Percentiles rank a stretch among this genome's conserved stretches.
phyloP scores from a whole-genome alignment of 2,113 vertebrate genomes.

The Zapus hudsonius region DNA sequence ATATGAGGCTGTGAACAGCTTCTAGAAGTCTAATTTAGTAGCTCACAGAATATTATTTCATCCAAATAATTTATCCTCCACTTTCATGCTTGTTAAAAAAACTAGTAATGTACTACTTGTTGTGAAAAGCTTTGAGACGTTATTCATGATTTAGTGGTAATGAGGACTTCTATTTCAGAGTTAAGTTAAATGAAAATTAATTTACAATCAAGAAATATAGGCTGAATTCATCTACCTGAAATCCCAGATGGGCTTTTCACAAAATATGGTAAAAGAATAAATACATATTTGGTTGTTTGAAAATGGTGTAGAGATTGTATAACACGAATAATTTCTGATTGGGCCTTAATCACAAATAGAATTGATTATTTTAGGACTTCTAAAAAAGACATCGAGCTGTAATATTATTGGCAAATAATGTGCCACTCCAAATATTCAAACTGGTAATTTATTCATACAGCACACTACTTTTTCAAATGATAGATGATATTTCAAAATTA shows the following conservation, averaged over 20 bases:
- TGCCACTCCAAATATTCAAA: neutral
- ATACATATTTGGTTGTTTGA: slow-evolving; percentile 17
- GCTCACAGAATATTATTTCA: neutral
- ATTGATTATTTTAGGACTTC: neutral
- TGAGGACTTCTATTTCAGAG: neutral
- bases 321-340: neutral
- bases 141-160: neutral
- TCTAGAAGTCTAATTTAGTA: neutral
- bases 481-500: neutral
- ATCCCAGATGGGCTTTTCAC: neutral
- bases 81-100: neutral
- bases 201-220: neutral
- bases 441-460: neutral
- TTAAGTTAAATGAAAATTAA: neutral
- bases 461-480: neutral
- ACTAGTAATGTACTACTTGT: neutral
- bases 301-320: neutral
- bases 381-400: neutral
- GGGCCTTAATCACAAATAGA: neutral
- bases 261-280: neutral
- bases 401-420: neutral
- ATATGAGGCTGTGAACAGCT: neutral
- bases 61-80: neutral
- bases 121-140: neutral
- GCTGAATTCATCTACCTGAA: neutral